These are phyloP conservation scores for Orycteropus afer DNA, from an alignment of 2,113 vertebrate species.

Conservation along the genomic window DNA sequence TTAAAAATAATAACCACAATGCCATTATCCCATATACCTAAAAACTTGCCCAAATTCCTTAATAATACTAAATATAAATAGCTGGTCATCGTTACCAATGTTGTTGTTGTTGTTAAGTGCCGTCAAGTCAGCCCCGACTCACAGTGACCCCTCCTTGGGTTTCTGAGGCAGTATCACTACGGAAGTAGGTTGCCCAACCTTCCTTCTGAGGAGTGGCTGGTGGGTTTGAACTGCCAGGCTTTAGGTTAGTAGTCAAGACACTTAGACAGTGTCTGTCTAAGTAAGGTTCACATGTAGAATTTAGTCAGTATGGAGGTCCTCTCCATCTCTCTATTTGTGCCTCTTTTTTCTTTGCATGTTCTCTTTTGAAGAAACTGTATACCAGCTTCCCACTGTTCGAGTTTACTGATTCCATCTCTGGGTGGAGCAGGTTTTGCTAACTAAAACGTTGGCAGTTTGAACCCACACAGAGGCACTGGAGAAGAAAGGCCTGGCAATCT, in stretches of 20 bases:
- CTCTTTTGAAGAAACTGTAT: background rate
- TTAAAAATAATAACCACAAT: background rate
- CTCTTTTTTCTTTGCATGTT: background rate
- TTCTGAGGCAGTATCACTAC: too few relatives aligned
- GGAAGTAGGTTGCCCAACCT: too few relatives aligned
- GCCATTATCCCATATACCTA: background rate
- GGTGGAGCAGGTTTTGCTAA: background rate
- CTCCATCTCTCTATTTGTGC: background rate
- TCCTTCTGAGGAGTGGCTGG: too few relatives aligned
- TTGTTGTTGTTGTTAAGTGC: too few relatives aligned
- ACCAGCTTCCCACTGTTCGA: accelerated
- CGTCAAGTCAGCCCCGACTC: too few relatives aligned
- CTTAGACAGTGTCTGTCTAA: constrained; percentile 28
- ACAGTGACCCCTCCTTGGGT: too few relatives aligned
- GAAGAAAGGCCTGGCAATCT: background rate
- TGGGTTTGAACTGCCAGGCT: too few relatives aligned
- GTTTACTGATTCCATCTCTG: background rate
- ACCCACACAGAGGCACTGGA: background rate
- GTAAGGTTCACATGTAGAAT: background rate
- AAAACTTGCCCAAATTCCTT: background rate
- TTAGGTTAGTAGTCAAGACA: too few relatives aligned
- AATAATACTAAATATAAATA: background rate
- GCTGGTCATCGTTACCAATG: background rate
- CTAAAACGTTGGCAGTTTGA: background rate
- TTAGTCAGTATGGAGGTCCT: background rate